These are phyloP conservation scores for Scomberomorus guttatus DNA, from an alignment of 2,797 vertebrate species.

Conservation along the genomic window DNA sequence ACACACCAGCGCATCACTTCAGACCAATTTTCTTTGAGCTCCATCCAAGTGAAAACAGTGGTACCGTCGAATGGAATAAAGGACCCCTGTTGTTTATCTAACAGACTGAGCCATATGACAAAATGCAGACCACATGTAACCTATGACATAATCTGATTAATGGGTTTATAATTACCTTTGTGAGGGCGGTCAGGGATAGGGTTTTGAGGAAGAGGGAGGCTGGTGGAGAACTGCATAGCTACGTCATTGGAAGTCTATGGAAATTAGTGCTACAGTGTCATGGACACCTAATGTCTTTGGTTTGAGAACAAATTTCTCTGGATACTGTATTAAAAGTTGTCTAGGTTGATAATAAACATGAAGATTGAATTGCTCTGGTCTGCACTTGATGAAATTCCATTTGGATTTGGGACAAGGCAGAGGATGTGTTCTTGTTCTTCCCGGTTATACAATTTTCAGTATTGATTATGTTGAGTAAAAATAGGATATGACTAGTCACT, in stretches of 20 bases:
- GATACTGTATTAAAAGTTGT: slow-evolving; percentile 44
- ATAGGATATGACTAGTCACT: slow-evolving; percentile 48
- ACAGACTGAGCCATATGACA: slow-evolving; percentile 82
- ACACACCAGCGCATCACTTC: slow-evolving; percentile 66
- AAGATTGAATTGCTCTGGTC: slow-evolving; percentile 52
- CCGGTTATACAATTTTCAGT: slow-evolving; percentile 46
- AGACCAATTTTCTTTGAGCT: slow-evolving; percentile 75
- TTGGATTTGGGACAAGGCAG: slow-evolving; percentile 44
- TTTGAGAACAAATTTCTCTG: slow-evolving; percentile 62
- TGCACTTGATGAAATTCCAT: slow-evolving; percentile 44
- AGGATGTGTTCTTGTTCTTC: slow-evolving; percentile 40
- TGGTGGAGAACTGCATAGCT: slow-evolving; percentile 45
- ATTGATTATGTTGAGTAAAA: slow-evolving; percentile 64
- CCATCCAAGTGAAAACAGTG: slow-evolving; percentile 73
- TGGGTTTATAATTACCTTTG: slow-evolving; percentile 85
- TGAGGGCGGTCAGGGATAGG: slow-evolving; percentile 62
- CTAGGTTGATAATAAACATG: slow-evolving; percentile 57
- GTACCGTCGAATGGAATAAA: slow-evolving; percentile 81
- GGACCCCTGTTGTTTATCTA: slow-evolving; percentile 83
- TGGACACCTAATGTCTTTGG: slow-evolving; percentile 49
- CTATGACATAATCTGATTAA: slow-evolving; percentile 89
- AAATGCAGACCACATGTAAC: slow-evolving; percentile 86
- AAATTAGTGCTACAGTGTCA: slow-evolving; percentile 68
- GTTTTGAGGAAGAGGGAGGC: slow-evolving; percentile 54
- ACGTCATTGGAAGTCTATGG: slow-evolving; percentile 67